Base-by-base conservation (phyloP, 2,888 invertebrate species). In the Hyppa rectilinea region DNA sequence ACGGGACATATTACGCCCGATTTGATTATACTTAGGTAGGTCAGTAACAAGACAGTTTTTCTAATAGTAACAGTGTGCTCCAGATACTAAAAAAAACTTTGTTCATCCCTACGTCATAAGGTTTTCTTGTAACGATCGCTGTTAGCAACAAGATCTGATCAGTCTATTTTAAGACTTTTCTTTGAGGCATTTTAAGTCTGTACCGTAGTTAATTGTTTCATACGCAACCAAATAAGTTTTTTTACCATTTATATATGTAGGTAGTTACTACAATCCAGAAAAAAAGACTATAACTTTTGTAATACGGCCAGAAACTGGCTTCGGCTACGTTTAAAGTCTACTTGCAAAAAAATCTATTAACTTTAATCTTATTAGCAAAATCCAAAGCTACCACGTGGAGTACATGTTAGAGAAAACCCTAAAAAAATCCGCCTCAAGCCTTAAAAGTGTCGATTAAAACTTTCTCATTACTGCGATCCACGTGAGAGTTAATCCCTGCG, bases 401-500 rank as follows among this genome's bases (percentile, higher is more conserved):
- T 4, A 20, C 5, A 34, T 0, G n/a, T 14, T n/a, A 59, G 5
- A 29, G 29, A 26, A 58, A 58, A 47, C 10, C 6, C 9, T 9
- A 49, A 17, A 43, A 50, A 50, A 49, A 60, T 3, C 12, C 4
- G 20, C n/a, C 40, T 36, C 9, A 64, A 68, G 40, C 65, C 62
- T 75, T 61, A 75, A 59, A 82, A 79, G 68, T 81, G 66, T 45
- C 62, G 68, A 75, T 74, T 75, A 69, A 69, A 79, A 84, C 75
- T 81, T 82, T 76, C 47, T 78, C 65, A 83, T 77, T 68, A 76
- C 63, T 47, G 50, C 50, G 66, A 58, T 52, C 59, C 73, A 78
- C 69, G 75, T 78, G 75, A 70, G 77, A 68, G 78, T 66, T 84
- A 86, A 85, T 85, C 85, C 69, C 69, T 61, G 68, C 73, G 73